Percentiles rank a stretch among this genome's conserved stretches.
phyloP scores from a whole-genome alignment of 2,113 vertebrate species.

The Noturus placidus region DNA sequence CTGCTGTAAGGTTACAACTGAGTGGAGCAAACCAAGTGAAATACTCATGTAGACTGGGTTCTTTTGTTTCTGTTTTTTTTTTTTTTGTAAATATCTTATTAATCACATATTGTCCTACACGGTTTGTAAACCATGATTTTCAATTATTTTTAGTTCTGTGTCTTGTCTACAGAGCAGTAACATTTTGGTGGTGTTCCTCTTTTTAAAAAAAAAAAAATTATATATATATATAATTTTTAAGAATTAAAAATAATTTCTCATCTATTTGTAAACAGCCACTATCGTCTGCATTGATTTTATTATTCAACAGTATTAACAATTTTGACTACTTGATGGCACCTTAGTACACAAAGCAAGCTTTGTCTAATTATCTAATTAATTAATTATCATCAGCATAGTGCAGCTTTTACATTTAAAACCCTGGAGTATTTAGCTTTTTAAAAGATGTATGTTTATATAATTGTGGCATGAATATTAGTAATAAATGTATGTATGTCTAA shows the following conservation, averaged over 20 bases:
- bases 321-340: conserved; percentile 21
- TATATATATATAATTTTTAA: not conserved
- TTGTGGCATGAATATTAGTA: not conserved
- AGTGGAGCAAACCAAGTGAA: not conserved
- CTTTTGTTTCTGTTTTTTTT: not conserved
- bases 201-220: not conserved
- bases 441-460: not conserved
- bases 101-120: not conserved
- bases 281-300: not conserved
- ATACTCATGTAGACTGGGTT: not conserved
- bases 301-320: not conserved
- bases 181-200: not conserved
- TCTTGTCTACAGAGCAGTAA: not conserved
- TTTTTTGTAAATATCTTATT: not conserved
- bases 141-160: not conserved
- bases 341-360: not conserved
- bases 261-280: not conserved
- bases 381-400: not conserved
- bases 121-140: not conserved
- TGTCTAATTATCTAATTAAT: not conserved
- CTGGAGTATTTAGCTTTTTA: not conserved
- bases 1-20: not conserved
- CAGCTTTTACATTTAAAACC: not conserved
- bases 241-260: not conserved
- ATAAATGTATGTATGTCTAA: not conserved